A percentile compares a stretch with the other conserved stretches of the same genome.
Conservation (phyloP, 1,140 invertebrate genomes). For the Hypothenemus hampei region DNA sequence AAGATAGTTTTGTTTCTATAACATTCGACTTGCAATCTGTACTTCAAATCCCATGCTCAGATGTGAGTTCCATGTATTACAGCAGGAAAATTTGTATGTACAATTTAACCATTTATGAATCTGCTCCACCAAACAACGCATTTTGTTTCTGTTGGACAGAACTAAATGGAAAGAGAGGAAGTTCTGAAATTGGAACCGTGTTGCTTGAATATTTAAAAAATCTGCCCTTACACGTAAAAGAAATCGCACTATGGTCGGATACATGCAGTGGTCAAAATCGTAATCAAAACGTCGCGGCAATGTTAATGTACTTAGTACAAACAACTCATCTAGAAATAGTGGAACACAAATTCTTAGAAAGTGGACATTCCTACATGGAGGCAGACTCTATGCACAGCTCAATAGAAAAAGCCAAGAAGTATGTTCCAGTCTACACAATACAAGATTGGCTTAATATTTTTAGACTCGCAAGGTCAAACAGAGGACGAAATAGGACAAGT, state of each 20-base stretch:
- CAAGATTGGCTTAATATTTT: conserved; percentile 23
- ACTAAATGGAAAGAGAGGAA: conserved; percentile 27
- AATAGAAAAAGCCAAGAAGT: conserved; percentile 13
- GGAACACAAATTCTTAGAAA: conserved; percentile 28
- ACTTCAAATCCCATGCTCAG: conserved; percentile 31
- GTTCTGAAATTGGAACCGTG: conserved; percentile 14
- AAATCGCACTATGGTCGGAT: conserved; percentile 29
- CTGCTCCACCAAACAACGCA: conserved; percentile 18
- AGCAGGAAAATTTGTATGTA: conserved; percentile 31
- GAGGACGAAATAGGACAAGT: conserved; percentile 8
- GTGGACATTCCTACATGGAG: conserved; percentile 26
- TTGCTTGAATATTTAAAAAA: conserved; percentile 19
- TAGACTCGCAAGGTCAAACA: conserved; percentile 18
- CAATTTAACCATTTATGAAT: conserved; percentile 35
- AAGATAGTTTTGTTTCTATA: conserved; percentile 1
- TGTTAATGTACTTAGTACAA: conserved; percentile 25
- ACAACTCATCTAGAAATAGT: conserved; percentile 18
- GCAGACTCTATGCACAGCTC: conserved; percentile 35
- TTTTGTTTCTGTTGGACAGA: conserved; percentile 31
- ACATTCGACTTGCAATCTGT: conserved; percentile 29
- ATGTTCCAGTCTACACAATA: conserved; percentile 6
- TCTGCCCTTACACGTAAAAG: conserved; percentile 18
- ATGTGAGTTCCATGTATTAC: conserved; percentile 32
- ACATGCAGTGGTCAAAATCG: conserved; percentile 29
- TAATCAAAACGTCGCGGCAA: conserved; percentile 18